These are phyloP conservation scores for Drosophila parabipectinata DNA, from an alignment of 1,140 invertebrate genomes.

Conservation along the genomic window DNA sequence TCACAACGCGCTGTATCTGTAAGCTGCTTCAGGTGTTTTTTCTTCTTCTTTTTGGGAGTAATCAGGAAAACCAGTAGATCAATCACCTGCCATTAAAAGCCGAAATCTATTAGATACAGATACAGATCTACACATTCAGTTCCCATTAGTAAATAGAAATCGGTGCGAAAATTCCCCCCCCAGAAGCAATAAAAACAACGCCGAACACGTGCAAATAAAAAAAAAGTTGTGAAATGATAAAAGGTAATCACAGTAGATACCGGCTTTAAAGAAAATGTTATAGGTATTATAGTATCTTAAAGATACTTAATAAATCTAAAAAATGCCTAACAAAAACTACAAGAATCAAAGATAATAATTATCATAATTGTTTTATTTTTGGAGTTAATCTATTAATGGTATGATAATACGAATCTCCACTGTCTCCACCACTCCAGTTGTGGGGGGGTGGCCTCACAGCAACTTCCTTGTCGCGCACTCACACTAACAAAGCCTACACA, in stretches of 20 bases:
- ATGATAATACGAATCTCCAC: background rate
- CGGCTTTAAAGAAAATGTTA: background rate
- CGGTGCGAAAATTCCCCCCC: conserved; percentile 7
- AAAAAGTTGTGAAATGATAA: conserved; percentile 64
- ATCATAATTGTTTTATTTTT: background rate
- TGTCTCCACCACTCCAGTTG: conserved; percentile 12
- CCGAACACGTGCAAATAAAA: conserved; percentile 52
- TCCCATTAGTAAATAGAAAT: conserved; percentile 15
- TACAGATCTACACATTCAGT: background rate
- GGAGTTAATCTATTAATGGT: background rate
- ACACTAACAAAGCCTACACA: conserved; percentile 12
- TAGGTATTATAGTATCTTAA: background rate
- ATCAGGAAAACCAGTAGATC: conserved; percentile 1
- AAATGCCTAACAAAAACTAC: background rate
- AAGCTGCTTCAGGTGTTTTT: background rate
- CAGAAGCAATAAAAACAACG: conserved; percentile 9
- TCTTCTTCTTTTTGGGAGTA: background rate
- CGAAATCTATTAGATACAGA: background rate
- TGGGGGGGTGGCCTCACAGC: conserved; percentile 1
- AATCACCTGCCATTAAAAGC: conserved; percentile 18
- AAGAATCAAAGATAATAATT: background rate
- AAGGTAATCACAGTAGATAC: conserved; percentile 7
- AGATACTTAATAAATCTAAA: background rate
- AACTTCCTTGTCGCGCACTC: conserved; percentile 60
- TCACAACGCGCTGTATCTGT: conserved; percentile 21